phyloP scores from a whole-genome alignment of 2,888 invertebrate species.

The Polyommatus icarus region DNA sequence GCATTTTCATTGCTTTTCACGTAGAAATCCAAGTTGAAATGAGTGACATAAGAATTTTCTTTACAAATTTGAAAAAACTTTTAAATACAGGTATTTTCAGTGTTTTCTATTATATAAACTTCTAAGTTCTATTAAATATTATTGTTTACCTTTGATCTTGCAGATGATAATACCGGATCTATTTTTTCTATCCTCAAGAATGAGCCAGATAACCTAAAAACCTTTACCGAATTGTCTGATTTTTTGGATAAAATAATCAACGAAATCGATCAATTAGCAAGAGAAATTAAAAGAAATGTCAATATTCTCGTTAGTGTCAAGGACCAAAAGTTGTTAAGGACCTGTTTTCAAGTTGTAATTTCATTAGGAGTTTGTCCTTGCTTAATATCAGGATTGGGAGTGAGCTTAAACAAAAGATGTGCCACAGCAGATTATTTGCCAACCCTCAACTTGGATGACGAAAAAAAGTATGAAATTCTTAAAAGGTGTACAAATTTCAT shows the following conservation, averaged over 20 bases:
- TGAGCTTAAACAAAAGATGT: slow-evolving; percentile 71
- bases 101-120: neutral
- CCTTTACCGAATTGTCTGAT: slow-evolving; percentile 54
- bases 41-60: slow-evolving; percentile 45
- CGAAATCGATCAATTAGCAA: slow-evolving; percentile 63
- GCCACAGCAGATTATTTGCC: slow-evolving; percentile 55
- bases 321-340: slow-evolving; percentile 83
- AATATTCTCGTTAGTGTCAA: slow-evolving; percentile 82
- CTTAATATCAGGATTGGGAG: slow-evolving; percentile 83
- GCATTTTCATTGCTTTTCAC: neutral
- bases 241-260: slow-evolving; percentile 68
- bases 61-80: slow-evolving; percentile 51
- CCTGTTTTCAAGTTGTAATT: slow-evolving; percentile 81
- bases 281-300: slow-evolving; percentile 53
- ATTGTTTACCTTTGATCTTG: slow-evolving; percentile 47
- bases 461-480: slow-evolving; percentile 75
- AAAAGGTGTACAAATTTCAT: slow-evolving; percentile 74
- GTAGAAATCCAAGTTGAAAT: neutral
- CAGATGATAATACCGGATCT: slow-evolving; percentile 58
- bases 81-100: slow-evolving; percentile 50
- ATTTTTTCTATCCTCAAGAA: slow-evolving; percentile 43
- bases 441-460: slow-evolving; percentile 62
- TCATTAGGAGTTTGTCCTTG: slow-evolving; percentile 84
- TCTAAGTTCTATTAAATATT: neutral
- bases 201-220: slow-evolving; percentile 37